phyloP scores from a whole-genome alignment of 92 coral and sea anemone species.

The Virgularia gustaviana region DNA sequence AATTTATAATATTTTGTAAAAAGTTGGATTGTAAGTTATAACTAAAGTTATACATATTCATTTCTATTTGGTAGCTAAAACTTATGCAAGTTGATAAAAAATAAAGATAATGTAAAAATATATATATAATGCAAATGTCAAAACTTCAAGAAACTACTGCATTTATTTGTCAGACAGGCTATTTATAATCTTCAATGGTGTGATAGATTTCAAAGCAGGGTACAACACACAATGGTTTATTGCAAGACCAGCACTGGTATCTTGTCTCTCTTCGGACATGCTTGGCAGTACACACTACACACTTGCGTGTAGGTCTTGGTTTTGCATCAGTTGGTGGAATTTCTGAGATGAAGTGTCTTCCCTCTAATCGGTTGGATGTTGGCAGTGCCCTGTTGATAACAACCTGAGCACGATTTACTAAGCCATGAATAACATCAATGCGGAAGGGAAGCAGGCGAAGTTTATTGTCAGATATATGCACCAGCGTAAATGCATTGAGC shows the following conservation, averaged over 20 bases:
- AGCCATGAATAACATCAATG: background rate
- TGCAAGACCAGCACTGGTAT: conserved; percentile 34
- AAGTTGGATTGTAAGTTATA: too few relatives aligned
- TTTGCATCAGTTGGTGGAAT: conserved; percentile 40
- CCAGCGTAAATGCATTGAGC: background rate
- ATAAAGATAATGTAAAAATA: too few relatives aligned
- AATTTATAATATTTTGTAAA: too few relatives aligned
- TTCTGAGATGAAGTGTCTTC: conserved; percentile 21
- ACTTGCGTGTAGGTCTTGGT: conserved; percentile 14
- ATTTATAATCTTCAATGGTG: too few relatives aligned
- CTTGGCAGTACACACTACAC: conserved; percentile 11
- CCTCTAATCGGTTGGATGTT: too few relatives aligned
- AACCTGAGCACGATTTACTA: background rate
- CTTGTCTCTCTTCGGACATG: conserved; percentile 25
- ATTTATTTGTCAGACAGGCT: too few relatives aligned
- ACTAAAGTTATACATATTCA: too few relatives aligned
- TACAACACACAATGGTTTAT: conserved; percentile 35
- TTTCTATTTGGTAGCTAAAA: too few relatives aligned
- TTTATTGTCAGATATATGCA: too few relatives aligned
- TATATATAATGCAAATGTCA: too few relatives aligned
- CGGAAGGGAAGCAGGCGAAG: background rate
- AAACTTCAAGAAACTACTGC: too few relatives aligned
- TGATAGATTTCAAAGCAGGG: conserved; percentile 46
- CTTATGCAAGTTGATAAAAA: too few relatives aligned
- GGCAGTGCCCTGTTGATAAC: background rate